These are phyloP conservation scores for Drosophila yooni DNA, from an alignment of 2,888 invertebrate genomes.

Conservation along the genomic window DNA sequence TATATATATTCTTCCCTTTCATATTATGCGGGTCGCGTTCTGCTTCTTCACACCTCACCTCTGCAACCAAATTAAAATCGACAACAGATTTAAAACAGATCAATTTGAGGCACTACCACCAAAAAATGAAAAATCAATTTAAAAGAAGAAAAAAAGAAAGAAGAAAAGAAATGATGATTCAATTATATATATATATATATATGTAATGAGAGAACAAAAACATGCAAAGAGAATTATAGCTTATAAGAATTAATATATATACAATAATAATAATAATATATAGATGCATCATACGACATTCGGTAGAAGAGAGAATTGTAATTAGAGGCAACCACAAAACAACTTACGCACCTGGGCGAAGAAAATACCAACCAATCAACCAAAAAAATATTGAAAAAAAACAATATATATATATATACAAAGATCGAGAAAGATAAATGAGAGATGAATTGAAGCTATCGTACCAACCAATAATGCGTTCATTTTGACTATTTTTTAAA, in stretches of 20 bases:
- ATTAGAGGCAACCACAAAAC: constrained; percentile 61
- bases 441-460: constrained; percentile 42
- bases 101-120: constrained; percentile 71
- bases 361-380: constrained; percentile 30
- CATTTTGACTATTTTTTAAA: constrained; percentile 65
- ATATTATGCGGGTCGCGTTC: constrained; percentile 55
- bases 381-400: constrained; percentile 22
- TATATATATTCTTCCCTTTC: constrained; percentile 68
- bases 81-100: constrained; percentile 70
- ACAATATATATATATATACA: constrained; percentile 6
- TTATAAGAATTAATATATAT: constrained; percentile 80
- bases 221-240: constrained; percentile 84
- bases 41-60: constrained; percentile 64
- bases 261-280: constrained; percentile 72
- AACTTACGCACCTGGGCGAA: constrained; percentile 54
- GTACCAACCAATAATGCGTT: constrained; percentile 77
- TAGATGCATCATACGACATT: constrained; percentile 78
- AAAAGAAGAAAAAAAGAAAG: constrained; percentile 32
- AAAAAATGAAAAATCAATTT: constrained; percentile 48
- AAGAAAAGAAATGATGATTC: constrained; percentile 70
- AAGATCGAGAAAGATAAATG: constrained; percentile 35
- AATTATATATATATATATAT: constrained; percentile 59
- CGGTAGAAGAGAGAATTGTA: constrained; percentile 75
- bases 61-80: constrained; percentile 37
- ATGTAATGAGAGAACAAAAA: constrained; percentile 76